These are phyloP conservation scores for Microdon myrmicae DNA, from an alignment of 2,888 invertebrate genomes.

Conservation along the genomic window DNA sequence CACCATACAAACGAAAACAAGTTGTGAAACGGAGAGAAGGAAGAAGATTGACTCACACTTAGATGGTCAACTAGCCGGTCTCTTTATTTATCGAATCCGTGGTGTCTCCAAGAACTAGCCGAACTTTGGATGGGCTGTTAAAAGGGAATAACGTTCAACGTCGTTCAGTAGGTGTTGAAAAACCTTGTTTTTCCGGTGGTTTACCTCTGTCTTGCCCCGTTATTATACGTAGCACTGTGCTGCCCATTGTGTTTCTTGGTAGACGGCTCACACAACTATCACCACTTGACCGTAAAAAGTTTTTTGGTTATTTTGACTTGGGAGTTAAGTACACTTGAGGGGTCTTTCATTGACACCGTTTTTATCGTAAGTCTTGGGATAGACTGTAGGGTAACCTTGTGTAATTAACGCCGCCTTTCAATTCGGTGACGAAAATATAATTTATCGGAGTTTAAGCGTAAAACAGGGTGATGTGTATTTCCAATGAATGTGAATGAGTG, in stretches of 20 bases:
- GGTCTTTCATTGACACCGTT: too few species aligned
- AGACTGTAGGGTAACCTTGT: too few species aligned
- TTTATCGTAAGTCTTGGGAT: too few species aligned
- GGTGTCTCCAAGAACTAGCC: constrained; percentile 9
- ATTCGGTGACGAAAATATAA: too few species aligned
- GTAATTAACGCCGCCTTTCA: too few species aligned
- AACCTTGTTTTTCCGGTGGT: constrained; percentile 12
- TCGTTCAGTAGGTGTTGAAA: constrained; percentile 44
- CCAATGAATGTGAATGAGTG: too few species aligned
- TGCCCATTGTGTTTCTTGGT: constrained; percentile 8
- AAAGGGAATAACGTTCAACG: constrained; percentile 40
- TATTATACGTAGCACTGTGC: too few species aligned
- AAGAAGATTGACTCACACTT: not conserved
- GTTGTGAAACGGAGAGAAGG: not conserved
- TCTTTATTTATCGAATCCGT: constrained; percentile 29
- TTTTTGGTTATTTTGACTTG: constrained; percentile 8
- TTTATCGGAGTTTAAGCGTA: too few species aligned
- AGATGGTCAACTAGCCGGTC: constrained; percentile 23
- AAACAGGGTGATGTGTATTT: too few species aligned
- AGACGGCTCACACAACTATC: constrained; percentile 33
- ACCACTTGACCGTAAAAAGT: constrained; percentile 44
- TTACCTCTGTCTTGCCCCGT: too few species aligned
- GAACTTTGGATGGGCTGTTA: constrained; percentile 44
- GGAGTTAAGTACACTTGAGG: too few species aligned
- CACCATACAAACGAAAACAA: constrained; percentile 34